Conservation (phyloP, 2,113 vertebrate species). For the Python bivittatus region DNA sequence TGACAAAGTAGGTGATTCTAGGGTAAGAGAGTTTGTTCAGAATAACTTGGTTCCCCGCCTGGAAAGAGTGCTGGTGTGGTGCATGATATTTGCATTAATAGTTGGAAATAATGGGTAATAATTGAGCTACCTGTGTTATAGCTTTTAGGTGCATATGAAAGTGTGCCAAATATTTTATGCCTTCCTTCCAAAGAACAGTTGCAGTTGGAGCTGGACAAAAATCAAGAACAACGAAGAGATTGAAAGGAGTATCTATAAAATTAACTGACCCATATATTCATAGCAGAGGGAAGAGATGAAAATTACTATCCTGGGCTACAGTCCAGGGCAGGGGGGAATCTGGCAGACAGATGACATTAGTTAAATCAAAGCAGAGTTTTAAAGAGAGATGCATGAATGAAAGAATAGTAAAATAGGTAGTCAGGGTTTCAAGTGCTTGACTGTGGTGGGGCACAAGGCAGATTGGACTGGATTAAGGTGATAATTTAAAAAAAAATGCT, state of each 20-base stretch:
- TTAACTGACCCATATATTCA: slow-evolving; percentile 11
- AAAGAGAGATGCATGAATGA: neutral
- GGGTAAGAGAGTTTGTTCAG: neutral
- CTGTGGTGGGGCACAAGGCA: neutral
- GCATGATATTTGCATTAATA: neutral
- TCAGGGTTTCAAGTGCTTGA: neutral
- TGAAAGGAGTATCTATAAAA: neutral
- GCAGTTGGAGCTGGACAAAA: slow-evolving; percentile 5
- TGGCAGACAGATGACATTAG: slow-evolving; percentile 1
- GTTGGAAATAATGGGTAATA: slow-evolving; percentile 7
- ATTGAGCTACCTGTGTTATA: neutral
- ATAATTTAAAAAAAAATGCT: neutral
- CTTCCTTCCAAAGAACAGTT: neutral
- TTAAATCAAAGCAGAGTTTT: slow-evolving; percentile 3
- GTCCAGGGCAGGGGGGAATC: slow-evolving; percentile 16
- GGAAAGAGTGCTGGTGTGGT: neutral
- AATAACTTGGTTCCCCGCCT: neutral
- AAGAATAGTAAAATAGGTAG: neutral
- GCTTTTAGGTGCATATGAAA: neutral
- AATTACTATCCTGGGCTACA: slow-evolving; percentile 23
- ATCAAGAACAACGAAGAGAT: slow-evolving; percentile 12
- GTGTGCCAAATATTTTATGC: neutral
- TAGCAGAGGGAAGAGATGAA: neutral
- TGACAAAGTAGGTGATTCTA: neutral
- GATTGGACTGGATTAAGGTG: neutral